phyloP scores from a whole-genome alignment of 2,797 vertebrate genomes.

The Helarctos malayanus region DNA sequence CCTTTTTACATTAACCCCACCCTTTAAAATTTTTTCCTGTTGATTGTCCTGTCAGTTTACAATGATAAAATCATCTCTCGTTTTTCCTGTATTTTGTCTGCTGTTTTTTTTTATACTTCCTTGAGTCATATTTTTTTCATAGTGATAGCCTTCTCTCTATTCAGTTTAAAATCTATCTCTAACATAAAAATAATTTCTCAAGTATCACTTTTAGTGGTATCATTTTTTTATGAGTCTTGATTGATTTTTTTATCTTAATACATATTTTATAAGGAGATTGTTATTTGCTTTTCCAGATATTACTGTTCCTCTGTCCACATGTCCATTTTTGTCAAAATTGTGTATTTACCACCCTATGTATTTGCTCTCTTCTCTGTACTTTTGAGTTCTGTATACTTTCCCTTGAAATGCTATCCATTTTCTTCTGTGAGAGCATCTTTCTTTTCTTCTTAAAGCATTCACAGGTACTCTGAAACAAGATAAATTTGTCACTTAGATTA shows the following conservation, averaged over 20 bases:
- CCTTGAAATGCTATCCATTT: conserved; percentile 15
- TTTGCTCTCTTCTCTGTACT: neutral
- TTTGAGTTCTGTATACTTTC: neutral
- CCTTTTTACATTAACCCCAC: neutral
- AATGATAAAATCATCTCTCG: neutral
- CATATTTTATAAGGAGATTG: neutral
- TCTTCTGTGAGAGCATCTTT: neutral
- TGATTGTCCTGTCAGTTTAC: neutral
- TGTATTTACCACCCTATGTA: neutral
- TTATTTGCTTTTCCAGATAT: neutral
- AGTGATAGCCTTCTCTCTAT: neutral
- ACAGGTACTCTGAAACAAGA: neutral
- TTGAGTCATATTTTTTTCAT: neutral
- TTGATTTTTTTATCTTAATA: neutral
- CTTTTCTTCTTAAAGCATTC: conserved; percentile 29
- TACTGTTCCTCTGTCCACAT: neutral
- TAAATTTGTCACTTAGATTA: neutral
- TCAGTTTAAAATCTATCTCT: neutral
- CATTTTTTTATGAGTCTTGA: neutral
- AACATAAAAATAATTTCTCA: conserved; percentile 30
- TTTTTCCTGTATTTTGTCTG: neutral
- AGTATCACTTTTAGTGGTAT: neutral
- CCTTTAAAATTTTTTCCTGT: neutral
- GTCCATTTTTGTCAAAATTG: neutral
- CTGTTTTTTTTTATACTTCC: neutral